phyloP scores from a whole-genome alignment of 2,113 vertebrate genomes.

The Stictonetta naevosa region DNA sequence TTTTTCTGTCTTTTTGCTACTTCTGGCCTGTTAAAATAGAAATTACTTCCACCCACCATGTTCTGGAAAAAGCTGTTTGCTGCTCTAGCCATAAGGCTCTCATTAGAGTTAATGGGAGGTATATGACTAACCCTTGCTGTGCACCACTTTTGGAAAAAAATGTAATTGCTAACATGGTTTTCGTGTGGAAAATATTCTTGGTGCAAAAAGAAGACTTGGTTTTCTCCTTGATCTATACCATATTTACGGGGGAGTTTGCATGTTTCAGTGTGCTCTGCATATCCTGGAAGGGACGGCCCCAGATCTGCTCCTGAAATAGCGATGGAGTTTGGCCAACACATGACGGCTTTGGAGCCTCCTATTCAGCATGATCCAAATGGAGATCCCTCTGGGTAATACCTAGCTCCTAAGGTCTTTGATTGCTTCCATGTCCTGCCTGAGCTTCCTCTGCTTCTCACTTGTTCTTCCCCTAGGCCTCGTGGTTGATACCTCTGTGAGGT shows the following conservation, averaged over 20 bases:
- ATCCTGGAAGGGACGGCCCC: constrained; percentile 17
- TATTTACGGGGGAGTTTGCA: constrained; percentile 22
- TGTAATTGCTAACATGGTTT: constrained; percentile 12
- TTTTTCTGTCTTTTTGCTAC: constrained; percentile 3
- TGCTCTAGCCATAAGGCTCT: constrained; percentile 37
- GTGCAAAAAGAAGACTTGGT: not conserved
- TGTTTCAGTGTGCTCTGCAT: not conserved
- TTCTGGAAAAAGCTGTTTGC: constrained; percentile 56
- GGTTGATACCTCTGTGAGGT: not conserved
- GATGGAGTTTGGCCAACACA: constrained; percentile 10
- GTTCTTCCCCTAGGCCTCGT: not conserved
- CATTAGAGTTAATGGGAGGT: constrained; percentile 61
- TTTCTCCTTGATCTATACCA: constrained; percentile 38
- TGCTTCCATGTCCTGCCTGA: not conserved
- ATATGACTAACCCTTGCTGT: constrained; percentile 45
- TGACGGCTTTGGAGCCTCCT: not conserved
- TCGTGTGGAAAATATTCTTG: constrained; percentile 17
- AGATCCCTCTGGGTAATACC: not conserved
- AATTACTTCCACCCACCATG: constrained; percentile 53
- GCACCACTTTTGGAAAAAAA: not conserved
- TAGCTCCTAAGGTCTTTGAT: not conserved
- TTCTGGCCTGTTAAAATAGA: constrained; percentile 52
- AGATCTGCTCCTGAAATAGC: constrained; percentile 15
- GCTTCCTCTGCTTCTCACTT: not conserved
- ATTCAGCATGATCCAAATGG: not conserved